phyloP scores from a whole-genome alignment of 2,888 invertebrate species.

The Nymphalis c-album region DNA sequence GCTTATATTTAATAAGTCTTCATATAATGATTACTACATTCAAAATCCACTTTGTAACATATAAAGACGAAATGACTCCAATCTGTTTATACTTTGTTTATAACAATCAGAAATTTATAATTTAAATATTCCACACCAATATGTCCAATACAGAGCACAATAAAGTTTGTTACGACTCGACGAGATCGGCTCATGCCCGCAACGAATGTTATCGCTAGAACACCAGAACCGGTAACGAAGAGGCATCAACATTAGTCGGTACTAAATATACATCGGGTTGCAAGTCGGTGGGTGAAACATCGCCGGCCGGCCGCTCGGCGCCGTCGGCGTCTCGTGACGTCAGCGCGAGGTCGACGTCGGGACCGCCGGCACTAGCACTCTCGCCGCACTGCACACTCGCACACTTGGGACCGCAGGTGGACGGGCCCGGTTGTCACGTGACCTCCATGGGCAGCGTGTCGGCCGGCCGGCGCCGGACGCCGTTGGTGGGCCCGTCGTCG shows the following conservation, averaged over 20 bases:
- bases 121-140: neutral
- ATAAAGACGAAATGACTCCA: slow-evolving; percentile 1
- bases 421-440: slow-evolving; percentile 65
- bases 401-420: neutral
- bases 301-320: neutral
- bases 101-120: slow-evolving; percentile 1
- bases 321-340: neutral
- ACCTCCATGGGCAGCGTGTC: slow-evolving; percentile 75
- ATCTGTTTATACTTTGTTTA: neutral
- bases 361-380: neutral
- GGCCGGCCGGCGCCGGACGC: slow-evolving; percentile 51
- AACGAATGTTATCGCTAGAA: slow-evolving; percentile 43
- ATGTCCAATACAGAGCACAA: slow-evolving; percentile 1
- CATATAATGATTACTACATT: neutral
- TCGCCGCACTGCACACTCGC: neutral
- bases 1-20: slow-evolving; percentile 12
- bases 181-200: neutral
- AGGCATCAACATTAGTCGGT: slow-evolving; percentile 26
- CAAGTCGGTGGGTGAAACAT: slow-evolving; percentile 21
- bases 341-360: neutral
- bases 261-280: slow-evolving; percentile 18
- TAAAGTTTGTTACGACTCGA: neutral
- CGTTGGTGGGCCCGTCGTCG: slow-evolving; percentile 48
- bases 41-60: slow-evolving; percentile 4
- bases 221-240: slow-evolving; percentile 43